Percentiles rank a stretch among this genome's conserved stretches.
Evolutionary conservation across 2,797 vertebrate genomes (phyloP).

Genomic region (Myotis findleyi): DNA sequence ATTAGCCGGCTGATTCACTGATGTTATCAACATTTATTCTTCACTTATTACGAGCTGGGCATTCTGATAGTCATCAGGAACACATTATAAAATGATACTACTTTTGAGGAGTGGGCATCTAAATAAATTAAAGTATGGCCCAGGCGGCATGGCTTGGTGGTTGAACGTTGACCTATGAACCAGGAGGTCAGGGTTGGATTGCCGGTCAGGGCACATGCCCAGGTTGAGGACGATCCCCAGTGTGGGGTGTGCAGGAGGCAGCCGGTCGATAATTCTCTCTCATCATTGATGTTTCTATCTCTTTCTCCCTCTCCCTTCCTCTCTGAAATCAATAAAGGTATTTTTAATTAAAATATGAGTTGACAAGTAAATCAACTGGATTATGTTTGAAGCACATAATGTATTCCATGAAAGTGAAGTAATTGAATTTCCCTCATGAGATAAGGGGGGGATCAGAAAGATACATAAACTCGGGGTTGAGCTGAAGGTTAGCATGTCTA

Average conservation of each 20-base stretch:
- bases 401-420: neutral
- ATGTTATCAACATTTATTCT: slow-evolving; percentile 32
- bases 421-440: slow-evolving; percentile 18
- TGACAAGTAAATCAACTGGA: neutral
- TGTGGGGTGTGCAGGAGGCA: no score
- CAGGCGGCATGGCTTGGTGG: no score
- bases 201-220: no score
- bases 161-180: no score
- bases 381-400: neutral
- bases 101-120: neutral
- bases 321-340: no score
- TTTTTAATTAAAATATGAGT: no score
- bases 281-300: no score
- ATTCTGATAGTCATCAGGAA: neutral
- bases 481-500: neutral
- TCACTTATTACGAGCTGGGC: neutral
- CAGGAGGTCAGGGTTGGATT: no score
- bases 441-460: neutral
- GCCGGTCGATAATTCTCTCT: no score
- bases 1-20: slow-evolving; percentile 8
- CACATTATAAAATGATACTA: neutral
- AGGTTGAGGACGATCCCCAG: no score
- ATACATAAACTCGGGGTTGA: neutral
- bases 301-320: no score
- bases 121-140: neutral